Conservation (phyloP, 2,797 vertebrate species). For the Atherinosoma microstoma region DNA sequence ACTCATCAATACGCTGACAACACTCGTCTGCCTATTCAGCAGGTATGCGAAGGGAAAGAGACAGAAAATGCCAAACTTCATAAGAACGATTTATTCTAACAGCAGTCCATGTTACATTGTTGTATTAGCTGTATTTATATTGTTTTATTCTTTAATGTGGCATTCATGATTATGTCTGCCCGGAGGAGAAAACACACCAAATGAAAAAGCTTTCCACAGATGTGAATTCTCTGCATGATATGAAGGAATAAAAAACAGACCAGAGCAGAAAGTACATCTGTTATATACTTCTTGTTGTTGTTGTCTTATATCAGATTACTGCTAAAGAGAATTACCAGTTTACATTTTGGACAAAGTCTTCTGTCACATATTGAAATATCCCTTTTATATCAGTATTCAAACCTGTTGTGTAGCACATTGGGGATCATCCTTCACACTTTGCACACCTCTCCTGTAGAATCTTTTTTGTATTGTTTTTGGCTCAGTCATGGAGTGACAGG, state of each 20-base stretch:
- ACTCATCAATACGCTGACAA: slow-evolving; percentile 78
- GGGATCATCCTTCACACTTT: too few relatives aligned
- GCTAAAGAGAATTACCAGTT: not conserved
- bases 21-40: slow-evolving; percentile 65
- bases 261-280: slow-evolving; percentile 2
- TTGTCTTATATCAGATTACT: not conserved
- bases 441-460: too few relatives aligned
- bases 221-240: slow-evolving; percentile 18
- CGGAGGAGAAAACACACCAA: slow-evolving; percentile 36
- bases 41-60: slow-evolving; percentile 76
- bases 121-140: slow-evolving; percentile 34
- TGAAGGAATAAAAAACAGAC: slow-evolving; percentile 16
- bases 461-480: too few relatives aligned
- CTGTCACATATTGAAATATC: not conserved
- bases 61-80: slow-evolving; percentile 76
- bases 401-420: too few relatives aligned
- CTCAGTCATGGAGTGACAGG: too few relatives aligned
- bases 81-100: slow-evolving; percentile 70
- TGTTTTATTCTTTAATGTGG: slow-evolving; percentile 57
- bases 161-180: slow-evolving; percentile 52
- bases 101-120: slow-evolving; percentile 16
- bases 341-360: not conserved
- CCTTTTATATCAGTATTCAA: not conserved
- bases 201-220: slow-evolving; percentile 28
- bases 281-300: not conserved